Base-by-base conservation (phyloP, 2,113 vertebrate species). In the Chaetura pelagica region DNA sequence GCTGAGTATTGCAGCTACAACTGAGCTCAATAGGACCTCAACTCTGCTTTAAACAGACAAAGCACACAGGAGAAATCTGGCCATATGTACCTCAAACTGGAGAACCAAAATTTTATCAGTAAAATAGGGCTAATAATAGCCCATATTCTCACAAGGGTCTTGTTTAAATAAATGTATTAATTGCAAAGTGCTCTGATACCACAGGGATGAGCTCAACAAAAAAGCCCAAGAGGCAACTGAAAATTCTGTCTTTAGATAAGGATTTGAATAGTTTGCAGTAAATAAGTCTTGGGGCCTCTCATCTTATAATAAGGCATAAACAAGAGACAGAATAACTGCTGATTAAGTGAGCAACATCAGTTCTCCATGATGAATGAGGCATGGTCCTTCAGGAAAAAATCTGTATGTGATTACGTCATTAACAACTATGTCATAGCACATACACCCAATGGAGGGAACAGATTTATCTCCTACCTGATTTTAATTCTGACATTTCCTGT, bases 101-200 rank as follows among this genome's bases (percentile, higher is more conserved):
- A 57, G 92, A 84, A 71, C 19, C 62, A 77, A 34, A 81, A 80
- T 92, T 79, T 93, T 68, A 82, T 82, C 58, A 91, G 58, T 91
- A 87, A 95, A 95, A 84, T 13, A 61, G 8, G 35, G 27, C 73
- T 92, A 87, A 95, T 95, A 89, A 92, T 92, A 92, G 48, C 58
- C 79, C 55, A 83, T 75, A 87, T 79, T 81, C 69, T 91, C 89
- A 93, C 87, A 91, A 87, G 64, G 27, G 24, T 72, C 77, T 87
- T 73, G 73, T 79, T 89, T 61, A 96, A 95, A 94, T 94, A 96
- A 92, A 81, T 52, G 42, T 29, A 94, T 94, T 92, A 68, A 81
- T 54, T 78, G 80, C 30, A 7, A 92, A 94, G 74, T 62, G 66
- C 58, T 94, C 69, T 61, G 57, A 87, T 92, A 78, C 52, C 69